Conservation (phyloP, 2,888 invertebrate species). For the Seladonia tumulorum region DNA sequence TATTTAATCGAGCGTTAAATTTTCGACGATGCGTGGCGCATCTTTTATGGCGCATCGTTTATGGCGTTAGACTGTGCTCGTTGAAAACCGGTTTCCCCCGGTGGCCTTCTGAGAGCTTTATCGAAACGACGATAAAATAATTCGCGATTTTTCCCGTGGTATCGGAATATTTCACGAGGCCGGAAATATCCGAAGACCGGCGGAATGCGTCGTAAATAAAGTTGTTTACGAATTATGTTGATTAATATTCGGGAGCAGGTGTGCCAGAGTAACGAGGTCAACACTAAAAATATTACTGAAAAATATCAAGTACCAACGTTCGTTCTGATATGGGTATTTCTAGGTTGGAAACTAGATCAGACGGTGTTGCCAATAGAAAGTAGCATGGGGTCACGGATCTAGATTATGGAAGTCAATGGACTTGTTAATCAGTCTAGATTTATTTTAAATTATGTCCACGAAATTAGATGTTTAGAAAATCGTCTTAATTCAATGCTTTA, state of each 20-base stretch:
- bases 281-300: neutral
- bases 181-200: neutral
- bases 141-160: slow-evolving; percentile 15
- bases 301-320: neutral
- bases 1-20: slow-evolving; percentile 21
- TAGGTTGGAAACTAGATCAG: neutral
- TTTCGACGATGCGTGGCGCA: neutral
- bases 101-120: slow-evolving; percentile 39
- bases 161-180: neutral
- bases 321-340: neutral
- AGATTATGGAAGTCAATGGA: neutral
- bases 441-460: neutral
- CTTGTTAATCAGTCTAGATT: neutral
- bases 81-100: slow-evolving; percentile 40
- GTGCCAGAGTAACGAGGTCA: neutral
- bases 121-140: slow-evolving; percentile 32
- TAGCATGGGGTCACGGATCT: neutral
- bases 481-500: too few species aligned
- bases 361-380: neutral
- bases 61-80: neutral
- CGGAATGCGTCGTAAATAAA: neutral
- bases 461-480: neutral
- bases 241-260: neutral
- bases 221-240: neutral
- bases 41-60: slow-evolving; percentile 17